Evolutionary conservation across 2,113 vertebrate genomes (phyloP).

Genomic region (Phrynosoma blainvillii): DNA sequence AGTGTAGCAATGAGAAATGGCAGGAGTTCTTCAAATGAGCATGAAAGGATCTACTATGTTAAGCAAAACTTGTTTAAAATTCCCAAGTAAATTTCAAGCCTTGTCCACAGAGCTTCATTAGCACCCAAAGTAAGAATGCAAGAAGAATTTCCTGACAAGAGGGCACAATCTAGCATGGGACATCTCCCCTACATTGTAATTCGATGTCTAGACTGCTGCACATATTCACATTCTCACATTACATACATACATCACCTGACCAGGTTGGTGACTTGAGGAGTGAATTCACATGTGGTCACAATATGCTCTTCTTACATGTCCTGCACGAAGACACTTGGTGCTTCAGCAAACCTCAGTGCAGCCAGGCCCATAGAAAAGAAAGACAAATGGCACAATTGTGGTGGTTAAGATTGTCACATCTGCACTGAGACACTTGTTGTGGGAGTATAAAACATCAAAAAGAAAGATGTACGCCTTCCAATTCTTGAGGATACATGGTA

Average conservation of each 20-base stretch:
- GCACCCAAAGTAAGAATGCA: not conserved
- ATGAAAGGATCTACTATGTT: not conserved
- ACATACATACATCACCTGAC: not conserved
- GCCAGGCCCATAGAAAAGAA: too few relatives aligned
- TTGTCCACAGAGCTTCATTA: not conserved
- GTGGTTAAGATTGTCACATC: not conserved
- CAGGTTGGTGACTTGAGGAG: not conserved
- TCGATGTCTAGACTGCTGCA: not conserved
- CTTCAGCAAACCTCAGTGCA: not conserved
- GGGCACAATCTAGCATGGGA: not conserved
- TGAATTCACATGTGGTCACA: not conserved
- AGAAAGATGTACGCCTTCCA: not conserved
- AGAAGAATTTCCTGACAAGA: not conserved
- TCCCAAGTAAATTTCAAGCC: not conserved
- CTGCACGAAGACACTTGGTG: not conserved
- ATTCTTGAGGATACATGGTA: not conserved
- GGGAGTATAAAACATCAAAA: not conserved
- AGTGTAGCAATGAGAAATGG: slow-evolving; percentile 55
- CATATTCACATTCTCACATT: not conserved
- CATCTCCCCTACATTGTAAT: not conserved
- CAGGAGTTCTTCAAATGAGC: not conserved
- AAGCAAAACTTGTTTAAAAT: not conserved
- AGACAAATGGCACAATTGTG: too few relatives aligned
- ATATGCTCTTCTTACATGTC: not conserved
- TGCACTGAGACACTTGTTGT: not conserved